A percentile compares a stretch with the other conserved stretches of the same genome.
These are phyloP conservation scores for Drosophila micromelanica DNA, from an alignment of 1,140 invertebrate genomes.

Conservation along the genomic window DNA sequence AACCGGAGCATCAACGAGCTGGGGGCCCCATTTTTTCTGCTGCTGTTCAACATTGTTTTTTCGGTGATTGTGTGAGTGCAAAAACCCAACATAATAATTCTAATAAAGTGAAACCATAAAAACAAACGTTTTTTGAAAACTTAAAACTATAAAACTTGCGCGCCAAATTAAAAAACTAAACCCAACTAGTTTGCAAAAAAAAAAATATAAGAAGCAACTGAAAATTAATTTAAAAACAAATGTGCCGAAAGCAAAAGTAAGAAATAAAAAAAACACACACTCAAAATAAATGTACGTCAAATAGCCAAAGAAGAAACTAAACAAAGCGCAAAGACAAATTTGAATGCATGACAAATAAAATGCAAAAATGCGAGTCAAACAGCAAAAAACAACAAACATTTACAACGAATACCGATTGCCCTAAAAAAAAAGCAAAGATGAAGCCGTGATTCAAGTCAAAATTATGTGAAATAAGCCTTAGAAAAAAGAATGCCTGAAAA, in stretches of 20 bases:
- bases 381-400: constrained; percentile 14
- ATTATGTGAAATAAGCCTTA: too few relatives aligned
- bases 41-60: neutral
- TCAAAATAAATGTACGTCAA: constrained; percentile 18
- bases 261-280: neutral
- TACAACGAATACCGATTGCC: constrained; percentile 6
- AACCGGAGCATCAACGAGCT: neutral
- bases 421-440: neutral
- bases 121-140: too few relatives aligned
- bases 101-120: neutral
- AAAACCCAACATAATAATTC: neutral
- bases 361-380: neutral
- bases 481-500: too few relatives aligned
- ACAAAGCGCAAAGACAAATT: constrained; percentile 44
- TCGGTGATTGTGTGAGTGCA: constrained; percentile 11
- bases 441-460: too few relatives aligned
- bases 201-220: neutral
- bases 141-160: neutral
- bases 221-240: constrained; percentile 4
- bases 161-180: constrained; percentile 24
- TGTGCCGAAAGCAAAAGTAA: constrained; percentile 7
- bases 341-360: constrained; percentile 46
- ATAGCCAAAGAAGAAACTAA: constrained; percentile 30
- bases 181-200: constrained; percentile 7
- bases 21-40: neutral